Evolutionary conservation across 1,140 invertebrate species (phyloP).

Genomic region (Neuroterus valhalla): DNA sequence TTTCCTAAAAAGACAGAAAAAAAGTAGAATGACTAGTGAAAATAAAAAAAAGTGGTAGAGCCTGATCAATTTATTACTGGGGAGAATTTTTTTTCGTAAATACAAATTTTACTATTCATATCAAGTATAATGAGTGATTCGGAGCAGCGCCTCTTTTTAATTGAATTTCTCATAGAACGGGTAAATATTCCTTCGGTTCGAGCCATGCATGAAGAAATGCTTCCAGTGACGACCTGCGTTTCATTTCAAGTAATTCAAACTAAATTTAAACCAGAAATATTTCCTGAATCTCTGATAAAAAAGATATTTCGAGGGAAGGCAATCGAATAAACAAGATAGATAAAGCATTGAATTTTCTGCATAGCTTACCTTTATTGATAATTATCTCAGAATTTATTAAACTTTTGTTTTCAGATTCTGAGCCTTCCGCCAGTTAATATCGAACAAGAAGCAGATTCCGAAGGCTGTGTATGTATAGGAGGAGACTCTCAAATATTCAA

Average conservation of each 20-base stretch:
- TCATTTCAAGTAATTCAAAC: slow-evolving; percentile 63
- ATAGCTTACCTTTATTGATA: slow-evolving; percentile 31
- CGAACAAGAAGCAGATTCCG: slow-evolving; percentile 59
- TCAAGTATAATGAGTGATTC: slow-evolving; percentile 41
- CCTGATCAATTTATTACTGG: background rate
- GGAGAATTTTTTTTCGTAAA: background rate
- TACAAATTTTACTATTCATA: background rate
- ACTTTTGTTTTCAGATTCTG: slow-evolving; percentile 58
- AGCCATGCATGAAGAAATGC: slow-evolving; percentile 59
- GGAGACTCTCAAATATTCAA: slow-evolving; percentile 61
- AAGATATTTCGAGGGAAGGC: slow-evolving; percentile 41
- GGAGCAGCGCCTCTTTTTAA: slow-evolving; percentile 63
- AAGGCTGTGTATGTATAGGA: slow-evolving; percentile 53
- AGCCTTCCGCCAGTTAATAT: slow-evolving; percentile 65
- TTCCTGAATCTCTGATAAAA: slow-evolving; percentile 27
- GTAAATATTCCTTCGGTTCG: slow-evolving; percentile 63
- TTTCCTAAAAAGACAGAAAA: background rate
- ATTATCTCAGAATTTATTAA: background rate
- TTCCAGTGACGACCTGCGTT: slow-evolving; percentile 60
- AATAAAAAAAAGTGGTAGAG: background rate
- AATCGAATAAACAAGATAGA: slow-evolving; percentile 29
- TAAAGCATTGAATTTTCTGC: slow-evolving; percentile 37
- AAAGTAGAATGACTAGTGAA: background rate
- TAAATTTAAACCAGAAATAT: background rate
- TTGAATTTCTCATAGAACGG: slow-evolving; percentile 68